phyloP scores from a whole-genome alignment of 1,140 invertebrate genomes.

The Homarus americanus region DNA sequence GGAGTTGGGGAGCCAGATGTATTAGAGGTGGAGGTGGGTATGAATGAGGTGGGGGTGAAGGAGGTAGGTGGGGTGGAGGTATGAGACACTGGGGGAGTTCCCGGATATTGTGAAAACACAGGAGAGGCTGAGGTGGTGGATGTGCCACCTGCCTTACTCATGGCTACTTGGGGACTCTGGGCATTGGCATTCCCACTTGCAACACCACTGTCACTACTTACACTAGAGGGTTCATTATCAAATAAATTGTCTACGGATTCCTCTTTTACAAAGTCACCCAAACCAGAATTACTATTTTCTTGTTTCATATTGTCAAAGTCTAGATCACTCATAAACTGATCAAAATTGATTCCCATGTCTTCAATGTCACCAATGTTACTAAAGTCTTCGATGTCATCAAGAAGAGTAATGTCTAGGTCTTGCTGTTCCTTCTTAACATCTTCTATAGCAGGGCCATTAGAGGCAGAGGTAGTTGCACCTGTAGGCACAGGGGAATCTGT shows the following conservation, averaged over 20 bases:
- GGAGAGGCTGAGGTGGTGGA: conserved; percentile 66
- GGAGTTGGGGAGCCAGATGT: conserved; percentile 61
- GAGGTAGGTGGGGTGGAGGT: conserved; percentile 74
- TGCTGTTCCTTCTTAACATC: conserved; percentile 64
- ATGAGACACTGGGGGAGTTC: conserved; percentile 74
- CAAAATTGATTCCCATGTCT: conserved; percentile 72
- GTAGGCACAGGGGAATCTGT: conserved; percentile 60
- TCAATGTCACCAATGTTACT: conserved; percentile 67
- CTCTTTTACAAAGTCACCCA: conserved; percentile 68
- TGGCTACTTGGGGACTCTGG: conserved; percentile 64
- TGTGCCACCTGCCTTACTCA: conserved; percentile 50
- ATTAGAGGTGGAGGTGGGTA: conserved; percentile 66
- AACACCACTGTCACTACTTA: conserved; percentile 74
- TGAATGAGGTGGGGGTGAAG: conserved; percentile 68
- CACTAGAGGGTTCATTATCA: conserved; percentile 70
- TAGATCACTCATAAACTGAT: conserved; percentile 70
- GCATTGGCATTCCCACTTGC: conserved; percentile 69
- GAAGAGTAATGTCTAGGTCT: conserved; percentile 50
- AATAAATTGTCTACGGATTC: conserved; percentile 70
- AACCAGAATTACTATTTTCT: conserved; percentile 68
- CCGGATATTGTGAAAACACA: conserved; percentile 75
- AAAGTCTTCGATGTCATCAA: conserved; percentile 66
- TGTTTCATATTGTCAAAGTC: conserved; percentile 72
- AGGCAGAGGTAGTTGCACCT: conserved; percentile 41
- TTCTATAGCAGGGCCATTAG: conserved; percentile 43